Base-by-base conservation (phyloP, 2,797 vertebrate genomes). In the Halcyon smyrnensis region DNA sequence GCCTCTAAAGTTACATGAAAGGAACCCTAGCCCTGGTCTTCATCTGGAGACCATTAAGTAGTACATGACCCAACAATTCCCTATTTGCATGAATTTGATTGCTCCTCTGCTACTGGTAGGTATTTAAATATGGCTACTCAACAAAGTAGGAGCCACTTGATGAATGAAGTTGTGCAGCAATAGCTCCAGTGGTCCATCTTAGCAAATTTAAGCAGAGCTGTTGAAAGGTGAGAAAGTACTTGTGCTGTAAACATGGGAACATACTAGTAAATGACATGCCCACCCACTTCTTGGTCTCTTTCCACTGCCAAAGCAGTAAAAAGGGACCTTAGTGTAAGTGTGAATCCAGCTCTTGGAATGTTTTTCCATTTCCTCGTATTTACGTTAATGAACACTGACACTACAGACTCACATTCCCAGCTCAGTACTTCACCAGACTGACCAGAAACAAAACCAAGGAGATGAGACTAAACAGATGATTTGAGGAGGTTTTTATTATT, bases 381-480 rank as follows among this genome's bases (percentile, higher is more conserved):
- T 96, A 39, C 14, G 28, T 96, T 96, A 96, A 96, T 71, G 94
- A 96, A 23, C 73, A 9, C 87, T 89, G 95, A 94, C 96, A 95
- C 79, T 91, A 86, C 87, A 91, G 95, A 81, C 93, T 89, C 87
- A 23, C 90, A 89, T 96, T 97, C 94, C 93, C 94, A 46, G 89
- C 91, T 96, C 94, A 69, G 79, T 96, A 45, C 87, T 96, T 93
- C 93, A 93, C 89, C 94, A 94, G 87, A 92, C 94, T 94, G 95
- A 94, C 93, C 92, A 94, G 92, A 84, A 96, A 96, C 84, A 96
- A 93, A 96, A 96, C 95, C 96, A 96, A 96, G 95, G 96, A 95
- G 95, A 96, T 96, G 93, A 96, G 95, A 96, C 93, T 94, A 96
- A 96, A 96, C 91, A 95, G 89, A 96, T 68, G 82, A 59, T 85